Evolutionary conservation across 2,113 vertebrate species (phyloP).

Genomic region (Austrofundulus limnaeus): DNA sequence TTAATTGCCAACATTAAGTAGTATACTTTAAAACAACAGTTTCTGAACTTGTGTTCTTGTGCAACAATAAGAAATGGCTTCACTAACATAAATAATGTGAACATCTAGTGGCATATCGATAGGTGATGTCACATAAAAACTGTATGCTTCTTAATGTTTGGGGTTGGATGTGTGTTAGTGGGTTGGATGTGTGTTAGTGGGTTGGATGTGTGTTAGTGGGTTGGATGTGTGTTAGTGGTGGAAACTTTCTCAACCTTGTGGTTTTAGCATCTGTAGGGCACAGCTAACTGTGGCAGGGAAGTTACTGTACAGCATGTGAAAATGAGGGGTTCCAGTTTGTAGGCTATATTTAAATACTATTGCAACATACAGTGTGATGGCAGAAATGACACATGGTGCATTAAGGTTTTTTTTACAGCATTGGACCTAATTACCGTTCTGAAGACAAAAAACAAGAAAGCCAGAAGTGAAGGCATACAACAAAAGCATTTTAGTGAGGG

Average conservation of each 20-base stretch:
- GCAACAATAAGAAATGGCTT: background rate
- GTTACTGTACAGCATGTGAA: constrained; percentile 28
- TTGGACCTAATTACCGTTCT: constrained; percentile 16
- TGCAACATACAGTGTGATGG: constrained; percentile 20
- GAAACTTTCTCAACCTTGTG: constrained; percentile 53
- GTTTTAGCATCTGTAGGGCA: constrained; percentile 56
- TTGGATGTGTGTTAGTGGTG: constrained; percentile 27
- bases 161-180: constrained; percentile 17
- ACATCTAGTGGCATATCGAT: constrained; percentile 2
- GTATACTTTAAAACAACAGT: too few relatives aligned
- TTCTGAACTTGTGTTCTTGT: background rate
- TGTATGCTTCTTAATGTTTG: constrained; percentile 20
- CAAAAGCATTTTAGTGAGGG: constrained; percentile 56
- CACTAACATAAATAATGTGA: background rate
- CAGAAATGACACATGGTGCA: constrained; percentile 53
- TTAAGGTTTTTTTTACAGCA: background rate
- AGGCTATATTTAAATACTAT: constrained; percentile 53
- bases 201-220: too few relatives aligned
- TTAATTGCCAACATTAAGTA: too few relatives aligned
- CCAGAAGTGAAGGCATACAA: constrained; percentile 17
- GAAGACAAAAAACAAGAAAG: constrained; percentile 28
- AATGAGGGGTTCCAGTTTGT: constrained; percentile 44
- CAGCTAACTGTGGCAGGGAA: constrained; percentile 15
- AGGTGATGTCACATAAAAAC: constrained; percentile 26
- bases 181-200: too few relatives aligned